Conservation (phyloP, 2,797 vertebrate genomes). For the Capromys pilorides region DNA sequence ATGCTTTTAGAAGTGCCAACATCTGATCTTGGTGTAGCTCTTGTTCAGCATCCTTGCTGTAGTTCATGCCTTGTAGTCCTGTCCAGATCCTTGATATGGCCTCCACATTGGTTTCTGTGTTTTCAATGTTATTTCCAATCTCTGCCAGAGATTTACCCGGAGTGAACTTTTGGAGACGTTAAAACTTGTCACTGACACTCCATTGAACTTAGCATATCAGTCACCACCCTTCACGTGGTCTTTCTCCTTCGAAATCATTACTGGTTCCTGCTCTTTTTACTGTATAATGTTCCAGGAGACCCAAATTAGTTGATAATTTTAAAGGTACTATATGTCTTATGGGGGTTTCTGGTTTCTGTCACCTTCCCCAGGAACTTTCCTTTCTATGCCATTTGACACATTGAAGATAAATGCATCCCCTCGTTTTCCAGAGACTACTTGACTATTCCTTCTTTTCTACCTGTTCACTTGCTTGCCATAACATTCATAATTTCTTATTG, state of each 20-base stretch:
- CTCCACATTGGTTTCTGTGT: neutral
- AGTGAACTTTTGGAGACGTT: neutral
- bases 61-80: neutral
- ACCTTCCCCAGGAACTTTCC: constrained; percentile 15
- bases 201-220: neutral
- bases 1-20: neutral
- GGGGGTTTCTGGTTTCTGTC: constrained; percentile 33
- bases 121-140: neutral
- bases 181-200: neutral
- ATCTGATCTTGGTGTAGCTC: neutral
- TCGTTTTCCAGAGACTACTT: neutral
- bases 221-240: neutral
- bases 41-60: neutral
- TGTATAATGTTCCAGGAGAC: neutral
- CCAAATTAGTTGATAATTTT: constrained; percentile 24
- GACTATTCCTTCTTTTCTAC: neutral
- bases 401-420: neutral
- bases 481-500: neutral
- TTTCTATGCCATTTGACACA: neutral
- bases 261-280: neutral
- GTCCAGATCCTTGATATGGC: neutral
- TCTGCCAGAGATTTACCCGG: neutral
- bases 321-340: neutral
- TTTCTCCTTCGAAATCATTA: constrained; percentile 13
- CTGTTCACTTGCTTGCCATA: neutral